Base-by-base conservation (phyloP, 2,797 vertebrate genomes). In the Lithobates sylvaticus region DNA sequence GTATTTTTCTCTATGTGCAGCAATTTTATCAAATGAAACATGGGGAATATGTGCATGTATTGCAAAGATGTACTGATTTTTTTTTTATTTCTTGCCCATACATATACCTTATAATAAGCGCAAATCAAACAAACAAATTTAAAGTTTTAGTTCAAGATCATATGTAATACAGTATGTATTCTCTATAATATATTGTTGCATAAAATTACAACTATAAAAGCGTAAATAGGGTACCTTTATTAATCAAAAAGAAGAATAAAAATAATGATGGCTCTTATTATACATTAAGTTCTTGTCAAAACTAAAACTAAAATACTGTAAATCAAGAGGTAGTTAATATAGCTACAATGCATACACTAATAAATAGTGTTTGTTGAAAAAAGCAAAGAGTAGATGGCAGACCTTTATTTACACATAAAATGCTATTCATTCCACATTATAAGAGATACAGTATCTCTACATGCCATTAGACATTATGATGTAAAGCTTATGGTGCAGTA, bases 341-440 rank as follows among this genome's bases (percentile, higher is more conserved):
- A 61, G 61, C 16, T 61, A 61, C 15, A 61, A 61, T 64, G 61
- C n/a, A 39, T 39, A 39, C 39, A 39, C 9, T 34, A 32, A 64
- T 36, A 27, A 32, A 73, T 81, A 39, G n/a, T 27, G n/a, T 26
- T 50, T 79, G 67, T 26, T 50, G 65, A 78, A 26, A 42, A 77
- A 39, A 70, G 18, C 16, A 65, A 10, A 72, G 70, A 29, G 47
- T 29, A 73, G 21, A 81, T 18, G n/a, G 32, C 69, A 73, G 50
- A 81, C 18, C 23, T 7, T 81, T 81, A 81, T 81, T 81, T 73
- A 73, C 69, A 64, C 50, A 64, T 73, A 61, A 39, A 39, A 39
- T 39, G 39, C 39, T 39, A 39, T 72, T 54, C 50, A 73, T 39
- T 7, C 15, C 32, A 13, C 13, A 72, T 81, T 81, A 36, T 61